Conservation (phyloP, 2,888 invertebrate species). For the Emmelina monodactyla region DNA sequence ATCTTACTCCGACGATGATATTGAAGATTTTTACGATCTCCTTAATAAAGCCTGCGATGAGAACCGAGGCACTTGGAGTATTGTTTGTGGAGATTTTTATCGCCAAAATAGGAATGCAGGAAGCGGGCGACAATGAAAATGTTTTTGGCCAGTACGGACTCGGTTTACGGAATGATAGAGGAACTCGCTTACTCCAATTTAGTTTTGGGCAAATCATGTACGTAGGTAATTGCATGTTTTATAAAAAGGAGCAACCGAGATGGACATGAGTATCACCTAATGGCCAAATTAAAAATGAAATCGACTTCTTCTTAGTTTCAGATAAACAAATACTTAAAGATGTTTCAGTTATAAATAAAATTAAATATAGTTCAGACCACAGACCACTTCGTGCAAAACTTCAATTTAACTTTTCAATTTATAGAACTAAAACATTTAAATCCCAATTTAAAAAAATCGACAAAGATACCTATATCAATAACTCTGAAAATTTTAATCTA, state of each 20-base stretch:
- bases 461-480: too few relatives aligned
- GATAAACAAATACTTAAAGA: background rate
- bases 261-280: background rate
- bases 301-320: background rate
- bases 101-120: background rate
- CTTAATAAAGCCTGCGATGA: too few relatives aligned
- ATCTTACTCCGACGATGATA: constrained; percentile 1
- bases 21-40: constrained; percentile 2
- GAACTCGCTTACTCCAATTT: constrained; percentile 1
- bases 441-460: too few relatives aligned
- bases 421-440: too few relatives aligned
- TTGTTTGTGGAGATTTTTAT: constrained; percentile 4
- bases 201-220: background rate
- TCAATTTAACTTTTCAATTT: too few relatives aligned
- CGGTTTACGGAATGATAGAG: constrained; percentile 2
- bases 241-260: background rate
- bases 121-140: background rate
- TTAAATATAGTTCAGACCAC: background rate
- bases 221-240: background rate
- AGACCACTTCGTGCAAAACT: constrained; percentile 20
- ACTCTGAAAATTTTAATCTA: too few relatives aligned
- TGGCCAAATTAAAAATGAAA: background rate
- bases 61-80: background rate
- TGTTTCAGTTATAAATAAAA: background rate
- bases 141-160: background rate